These are phyloP conservation scores for Cataglyphis livida DNA, from an alignment of 2,888 invertebrate species.

Conservation along the genomic window DNA sequence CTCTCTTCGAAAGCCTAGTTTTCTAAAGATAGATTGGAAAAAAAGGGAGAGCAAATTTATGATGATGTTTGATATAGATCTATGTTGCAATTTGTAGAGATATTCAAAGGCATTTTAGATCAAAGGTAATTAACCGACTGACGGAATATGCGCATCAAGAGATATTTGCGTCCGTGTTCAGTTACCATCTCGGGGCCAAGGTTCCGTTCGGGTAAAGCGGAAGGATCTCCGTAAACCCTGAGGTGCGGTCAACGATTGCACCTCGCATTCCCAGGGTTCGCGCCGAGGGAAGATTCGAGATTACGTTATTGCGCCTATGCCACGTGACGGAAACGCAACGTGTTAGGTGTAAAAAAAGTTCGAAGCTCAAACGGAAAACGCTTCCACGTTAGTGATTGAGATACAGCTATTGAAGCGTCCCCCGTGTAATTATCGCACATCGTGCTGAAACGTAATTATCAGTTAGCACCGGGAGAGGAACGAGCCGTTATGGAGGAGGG, in stretches of 20 bases:
- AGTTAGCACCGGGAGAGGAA: slow-evolving; percentile 23
- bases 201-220: slow-evolving; percentile 46
- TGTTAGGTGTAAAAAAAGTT: slow-evolving; percentile 28
- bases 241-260: slow-evolving; percentile 32
- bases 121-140: neutral
- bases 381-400: slow-evolving; percentile 22
- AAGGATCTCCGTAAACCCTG: slow-evolving; percentile 14
- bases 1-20: too few relatives aligned
- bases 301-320: slow-evolving; percentile 38
- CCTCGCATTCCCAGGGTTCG: slow-evolving; percentile 14
- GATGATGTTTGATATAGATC: neutral
- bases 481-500: slow-evolving; percentile 8
- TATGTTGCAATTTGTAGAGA: neutral
- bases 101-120: slow-evolving; percentile 2
- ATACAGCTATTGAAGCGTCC: slow-evolving; percentile 40
- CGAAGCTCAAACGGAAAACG: neutral
- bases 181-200: slow-evolving; percentile 32
- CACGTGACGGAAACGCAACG: slow-evolving; percentile 42
- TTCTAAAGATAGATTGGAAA: too few relatives aligned
- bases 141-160: neutral
- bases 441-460: slow-evolving; percentile 53
- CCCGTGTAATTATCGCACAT: slow-evolving; percentile 46
- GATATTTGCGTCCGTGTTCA: slow-evolving; percentile 29
- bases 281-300: slow-evolving; percentile 34
- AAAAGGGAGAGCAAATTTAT: neutral